phyloP scores from a whole-genome alignment of 2,888 invertebrate genomes.

The Tetragnatha montana region DNA sequence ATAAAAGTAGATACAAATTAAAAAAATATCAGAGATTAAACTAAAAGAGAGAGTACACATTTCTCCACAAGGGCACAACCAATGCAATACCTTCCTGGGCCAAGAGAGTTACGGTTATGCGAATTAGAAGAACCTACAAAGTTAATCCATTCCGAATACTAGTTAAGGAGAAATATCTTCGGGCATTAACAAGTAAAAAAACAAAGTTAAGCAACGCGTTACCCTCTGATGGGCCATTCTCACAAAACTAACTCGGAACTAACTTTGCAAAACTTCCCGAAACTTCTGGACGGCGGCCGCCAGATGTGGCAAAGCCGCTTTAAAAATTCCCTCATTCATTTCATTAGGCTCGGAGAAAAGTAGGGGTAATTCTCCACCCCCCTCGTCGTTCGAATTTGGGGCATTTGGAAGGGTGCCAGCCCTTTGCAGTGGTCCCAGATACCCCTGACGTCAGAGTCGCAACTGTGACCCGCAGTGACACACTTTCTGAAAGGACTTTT shows the following conservation, averaged over 20 bases:
- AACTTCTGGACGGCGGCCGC: background rate
- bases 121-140: background rate
- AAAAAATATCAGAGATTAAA: no score
- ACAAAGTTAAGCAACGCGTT: background rate
- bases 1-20: no score
- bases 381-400: constrained; percentile 67
- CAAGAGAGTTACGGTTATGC: no score
- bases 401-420: constrained; percentile 68
- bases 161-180: background rate
- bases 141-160: background rate
- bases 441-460: constrained; percentile 65
- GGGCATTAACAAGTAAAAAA: background rate
- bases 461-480: constrained; percentile 66
- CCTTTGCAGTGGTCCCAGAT: constrained; percentile 67
- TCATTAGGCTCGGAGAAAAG: constrained; percentile 22
- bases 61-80: no score
- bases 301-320: background rate
- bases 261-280: background rate
- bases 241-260: background rate
- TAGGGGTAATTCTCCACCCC: constrained; percentile 38
- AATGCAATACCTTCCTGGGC: no score
- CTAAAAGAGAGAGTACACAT: no score
- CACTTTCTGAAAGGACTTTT: constrained; percentile 45
- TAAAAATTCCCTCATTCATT: constrained; percentile 49
- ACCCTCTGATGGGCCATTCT: background rate